Base-by-base conservation (phyloP, 2,888 invertebrate species). In the Troglohyphantes excavatus region DNA sequence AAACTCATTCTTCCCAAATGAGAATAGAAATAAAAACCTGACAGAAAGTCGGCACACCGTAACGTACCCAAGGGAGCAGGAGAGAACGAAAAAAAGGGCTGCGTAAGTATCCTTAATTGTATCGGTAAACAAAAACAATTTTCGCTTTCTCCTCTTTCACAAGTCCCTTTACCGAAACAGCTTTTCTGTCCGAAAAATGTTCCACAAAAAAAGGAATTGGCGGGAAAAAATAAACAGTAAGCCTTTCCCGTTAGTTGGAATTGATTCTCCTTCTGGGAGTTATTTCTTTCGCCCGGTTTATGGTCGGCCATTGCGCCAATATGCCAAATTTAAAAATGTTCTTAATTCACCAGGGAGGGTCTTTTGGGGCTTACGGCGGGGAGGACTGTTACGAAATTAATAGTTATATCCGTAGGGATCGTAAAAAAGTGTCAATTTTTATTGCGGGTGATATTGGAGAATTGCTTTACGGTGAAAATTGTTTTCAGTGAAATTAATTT, bases 101-200 rank as follows among this genome's bases (percentile, higher is more conserved):
- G 33, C 29, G 29, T 33, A 68, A 19, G 33, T 19, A 68, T n/a
- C 29, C 68, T 65, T 68, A 68, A 68, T 68, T 68, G 68, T 68
- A 68, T 68, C 68, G 68, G 68, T 68, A 68, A 68, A 68, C 33
- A 68, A 68, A 68, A 68, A 68, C 68, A 68, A 68, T 68, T 68
- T 68, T 11, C 33, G 68, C 33, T 68, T n/a, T 19, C 33, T 68
- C 19, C 61, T 21, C 17, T 61, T 61, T 21, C 65, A 33, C 5
- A n/a, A 13, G 53, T 68, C 27, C 11, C 29, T 29, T 17, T 33
- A 33, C 68, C n/a, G 68, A 68, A 68, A 11, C 27, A 23, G 23
- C 27, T 65, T 23, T 23, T 27, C 26, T 27, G 23, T 65, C 65
- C 65, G 65, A 65, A 65, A 53, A 53, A 53, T 53, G 53, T 53